Evolutionary conservation across 30 jellyfish, hydroid and myxozoan genomes (phyloP).

Genomic region (Rhopilema esculentum): DNA sequence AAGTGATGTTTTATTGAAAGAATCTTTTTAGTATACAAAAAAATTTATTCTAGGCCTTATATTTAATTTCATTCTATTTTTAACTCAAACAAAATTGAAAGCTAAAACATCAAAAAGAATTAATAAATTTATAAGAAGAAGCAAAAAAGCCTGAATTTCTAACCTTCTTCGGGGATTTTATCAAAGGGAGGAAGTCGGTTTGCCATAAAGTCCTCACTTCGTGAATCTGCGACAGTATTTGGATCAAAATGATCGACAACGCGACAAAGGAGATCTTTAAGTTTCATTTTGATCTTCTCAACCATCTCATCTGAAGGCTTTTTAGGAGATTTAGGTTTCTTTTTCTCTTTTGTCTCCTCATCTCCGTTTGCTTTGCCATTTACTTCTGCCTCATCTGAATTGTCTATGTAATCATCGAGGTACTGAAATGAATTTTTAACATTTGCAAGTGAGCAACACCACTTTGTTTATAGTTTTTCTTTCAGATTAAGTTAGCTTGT

Average conservation of each 20-base stretch:
- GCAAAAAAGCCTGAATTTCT: not conserved
- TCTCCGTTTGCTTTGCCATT: conserved; percentile 27
- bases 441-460: not conserved
- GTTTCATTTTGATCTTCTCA: conserved; percentile 51
- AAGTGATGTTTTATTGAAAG: too few species aligned
- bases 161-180: conserved; percentile 68
- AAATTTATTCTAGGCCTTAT: too few species aligned
- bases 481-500: not conserved
- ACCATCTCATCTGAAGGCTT: conserved; percentile 40
- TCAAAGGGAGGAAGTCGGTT: conserved; percentile 92
- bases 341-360: conserved; percentile 22
- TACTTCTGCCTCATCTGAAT: conserved; percentile 22
- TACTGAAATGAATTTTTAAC: too few species aligned
- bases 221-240: conserved; percentile 79
- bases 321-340: conserved; percentile 42
- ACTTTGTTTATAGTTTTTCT: not conserved
- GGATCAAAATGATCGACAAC: conserved; percentile 88
- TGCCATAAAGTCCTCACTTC: conserved; percentile 90
- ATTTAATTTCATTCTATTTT: too few species aligned
- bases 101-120: too few species aligned
- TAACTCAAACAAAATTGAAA: too few species aligned
- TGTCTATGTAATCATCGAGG: conserved; percentile 52
- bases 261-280: conserved; percentile 70
- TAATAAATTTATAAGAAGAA: not conserved
- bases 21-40: too few species aligned